Evolutionary conservation across 2,888 invertebrate species (phyloP).

Genomic region (Shargacucullia verbasci): DNA sequence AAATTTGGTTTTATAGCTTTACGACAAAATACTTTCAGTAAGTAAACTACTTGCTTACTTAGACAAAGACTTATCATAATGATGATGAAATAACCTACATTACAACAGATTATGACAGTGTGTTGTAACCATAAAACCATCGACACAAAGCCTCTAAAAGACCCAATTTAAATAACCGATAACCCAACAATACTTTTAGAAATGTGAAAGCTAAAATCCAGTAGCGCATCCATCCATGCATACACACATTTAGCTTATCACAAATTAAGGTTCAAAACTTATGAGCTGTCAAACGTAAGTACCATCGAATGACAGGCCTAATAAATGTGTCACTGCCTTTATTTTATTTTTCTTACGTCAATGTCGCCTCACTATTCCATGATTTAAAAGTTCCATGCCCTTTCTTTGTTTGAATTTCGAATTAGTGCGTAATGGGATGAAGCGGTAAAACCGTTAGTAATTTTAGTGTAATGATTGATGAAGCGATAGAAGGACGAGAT

Average conservation of each 20-base stretch:
- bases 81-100: slow-evolving; percentile 48
- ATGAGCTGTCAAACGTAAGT: slow-evolving; percentile 83
- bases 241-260: slow-evolving; percentile 83
- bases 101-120: slow-evolving; percentile 20
- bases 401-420: slow-evolving; percentile 84
- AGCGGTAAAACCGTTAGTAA: slow-evolving; percentile 44
- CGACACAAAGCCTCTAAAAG: slow-evolving; percentile 48
- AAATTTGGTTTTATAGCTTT: slow-evolving; percentile 25
- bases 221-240: slow-evolving; percentile 76
- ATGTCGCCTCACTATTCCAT: slow-evolving; percentile 82
- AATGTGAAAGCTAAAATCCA: slow-evolving; percentile 81
- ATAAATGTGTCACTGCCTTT: slow-evolving; percentile 86
- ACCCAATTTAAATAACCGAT: slow-evolving; percentile 55
- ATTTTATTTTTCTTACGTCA: slow-evolving; percentile 75
- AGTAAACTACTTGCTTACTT: slow-evolving; percentile 20
- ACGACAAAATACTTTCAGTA: slow-evolving; percentile 23
- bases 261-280: slow-evolving; percentile 84
- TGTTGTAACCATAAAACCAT: slow-evolving; percentile 53
- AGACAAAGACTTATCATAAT: slow-evolving; percentile 45
- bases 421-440: slow-evolving; percentile 68
- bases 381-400: slow-evolving; percentile 87
- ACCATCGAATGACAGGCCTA: slow-evolving; percentile 79
- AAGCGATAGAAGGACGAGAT: slow-evolving; percentile 51
- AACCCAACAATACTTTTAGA: slow-evolving; percentile 57
- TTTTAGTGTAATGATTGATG: slow-evolving; percentile 53